Conservation (phyloP, 2,888 invertebrate species). For the Heteromurus nitidus region DNA sequence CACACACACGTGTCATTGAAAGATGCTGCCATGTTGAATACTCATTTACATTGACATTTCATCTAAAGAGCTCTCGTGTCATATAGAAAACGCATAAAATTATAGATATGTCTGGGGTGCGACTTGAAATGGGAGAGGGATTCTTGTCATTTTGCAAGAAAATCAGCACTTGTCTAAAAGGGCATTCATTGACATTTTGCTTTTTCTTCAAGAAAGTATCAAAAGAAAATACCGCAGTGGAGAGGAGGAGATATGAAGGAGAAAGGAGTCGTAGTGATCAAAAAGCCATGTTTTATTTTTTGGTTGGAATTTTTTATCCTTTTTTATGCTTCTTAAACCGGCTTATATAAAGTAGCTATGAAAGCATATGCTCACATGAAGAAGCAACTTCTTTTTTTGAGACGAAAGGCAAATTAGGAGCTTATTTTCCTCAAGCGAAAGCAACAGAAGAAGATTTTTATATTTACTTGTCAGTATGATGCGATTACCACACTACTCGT, state of each 20-base stretch:
- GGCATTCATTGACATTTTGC: slow-evolving; percentile 49
- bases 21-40: too few relatives aligned
- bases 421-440: too few relatives aligned
- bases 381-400: too few relatives aligned
- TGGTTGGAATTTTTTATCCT: not conserved
- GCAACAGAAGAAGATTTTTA: not conserved
- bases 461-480: not conserved
- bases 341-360: too few relatives aligned
- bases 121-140: too few relatives aligned
- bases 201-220: slow-evolving; percentile 13
- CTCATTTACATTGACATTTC: slow-evolving; percentile 29
- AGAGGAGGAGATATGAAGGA: not conserved
- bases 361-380: too few relatives aligned
- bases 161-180: slow-evolving; percentile 34
- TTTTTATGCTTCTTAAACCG: too few relatives aligned
- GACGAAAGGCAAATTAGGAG: slow-evolving; percentile 2
- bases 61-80: not conserved
- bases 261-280: not conserved
- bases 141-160: slow-evolving; percentile 23
- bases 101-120: slow-evolving; percentile 2
- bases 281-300: not conserved
- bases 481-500: slow-evolving; percentile 2
- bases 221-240: slow-evolving; percentile 8
- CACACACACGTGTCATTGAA: too few relatives aligned
- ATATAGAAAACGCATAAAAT: slow-evolving; percentile 22